Evolutionary conservation across 2,797 vertebrate species (phyloP).

Genomic region (Phyllotis vaccarum): DNA sequence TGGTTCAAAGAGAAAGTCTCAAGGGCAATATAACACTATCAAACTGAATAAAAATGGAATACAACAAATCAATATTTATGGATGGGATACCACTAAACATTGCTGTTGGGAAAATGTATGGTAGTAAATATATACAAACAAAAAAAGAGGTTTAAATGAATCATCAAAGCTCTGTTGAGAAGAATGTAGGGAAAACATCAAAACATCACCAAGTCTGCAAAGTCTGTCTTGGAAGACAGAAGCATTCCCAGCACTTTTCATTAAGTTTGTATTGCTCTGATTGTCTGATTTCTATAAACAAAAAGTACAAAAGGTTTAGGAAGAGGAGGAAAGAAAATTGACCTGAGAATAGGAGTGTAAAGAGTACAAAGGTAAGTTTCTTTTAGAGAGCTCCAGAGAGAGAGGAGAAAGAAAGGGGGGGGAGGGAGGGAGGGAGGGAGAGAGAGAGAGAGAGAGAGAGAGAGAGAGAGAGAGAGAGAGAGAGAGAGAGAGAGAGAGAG

Average conservation of each 20-base stretch:
- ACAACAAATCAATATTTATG: not conserved
- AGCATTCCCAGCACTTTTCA: not conserved
- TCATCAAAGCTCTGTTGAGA: not conserved
- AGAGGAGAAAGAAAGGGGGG: no score
- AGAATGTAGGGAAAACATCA: not conserved
- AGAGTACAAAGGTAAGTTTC: not conserved
- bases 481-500: not conserved
- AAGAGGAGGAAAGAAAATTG: not conserved
- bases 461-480: not conserved
- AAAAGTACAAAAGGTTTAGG: not conserved
- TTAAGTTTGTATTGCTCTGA: not conserved
- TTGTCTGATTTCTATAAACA: not conserved
- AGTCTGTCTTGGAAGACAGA: not conserved
- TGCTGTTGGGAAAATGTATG: not conserved
- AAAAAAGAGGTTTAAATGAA: not conserved
- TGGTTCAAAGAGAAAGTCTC: not conserved
- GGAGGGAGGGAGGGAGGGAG: no score
- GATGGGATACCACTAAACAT: not conserved
- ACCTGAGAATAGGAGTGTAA: not conserved
- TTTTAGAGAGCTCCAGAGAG: not conserved
- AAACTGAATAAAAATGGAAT: not conserved
- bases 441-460: not conserved
- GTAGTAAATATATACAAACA: not conserved
- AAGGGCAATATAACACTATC: not conserved
- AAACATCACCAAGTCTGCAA: not conserved